Conservation (phyloP, 2,888 invertebrate genomes). For the Pedicia rivosa region DNA sequence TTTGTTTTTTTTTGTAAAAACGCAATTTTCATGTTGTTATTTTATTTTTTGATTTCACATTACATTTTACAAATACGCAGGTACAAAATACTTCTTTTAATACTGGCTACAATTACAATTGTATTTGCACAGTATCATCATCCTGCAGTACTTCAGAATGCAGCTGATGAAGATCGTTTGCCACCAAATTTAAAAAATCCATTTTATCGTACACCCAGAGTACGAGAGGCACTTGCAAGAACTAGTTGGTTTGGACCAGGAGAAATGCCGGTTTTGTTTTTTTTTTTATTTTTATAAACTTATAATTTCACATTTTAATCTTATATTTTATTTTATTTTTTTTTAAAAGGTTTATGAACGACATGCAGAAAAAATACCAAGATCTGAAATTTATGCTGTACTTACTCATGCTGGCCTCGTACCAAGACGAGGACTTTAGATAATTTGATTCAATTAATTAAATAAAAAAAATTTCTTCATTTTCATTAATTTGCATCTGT, state of each 20-base stretch:
- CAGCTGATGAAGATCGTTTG: conserved; percentile 37
- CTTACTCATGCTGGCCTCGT: conserved; percentile 47
- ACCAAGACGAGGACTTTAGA: conserved; percentile 25
- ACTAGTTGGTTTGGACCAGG: conserved; percentile 44
- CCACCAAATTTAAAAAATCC: conserved; percentile 40
- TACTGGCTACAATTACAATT: conserved; percentile 4
- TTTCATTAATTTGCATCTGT: too few relatives aligned
- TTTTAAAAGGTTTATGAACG: conserved; percentile 37
- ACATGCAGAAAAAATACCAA: conserved; percentile 42
- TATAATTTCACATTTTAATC: neutral
- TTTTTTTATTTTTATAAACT: too few relatives aligned
- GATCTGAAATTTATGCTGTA: conserved; percentile 44
- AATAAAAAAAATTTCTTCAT: too few relatives aligned
- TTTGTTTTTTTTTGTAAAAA: too few relatives aligned
- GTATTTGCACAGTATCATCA: conserved; percentile 31
- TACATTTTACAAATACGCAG: neutral
- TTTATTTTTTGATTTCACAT: too few relatives aligned
- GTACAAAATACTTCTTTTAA: neutral
- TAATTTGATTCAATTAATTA: too few relatives aligned
- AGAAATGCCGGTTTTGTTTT: conserved; percentile 35
- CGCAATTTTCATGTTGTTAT: too few relatives aligned
- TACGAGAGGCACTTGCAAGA: conserved; percentile 36
- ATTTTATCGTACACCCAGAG: conserved; percentile 40
- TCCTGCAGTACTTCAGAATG: conserved; percentile 39
- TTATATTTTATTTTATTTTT: conserved; percentile 7